Conservation (phyloP, 2,888 invertebrate species). For the Nemotelus pantherinus region DNA sequence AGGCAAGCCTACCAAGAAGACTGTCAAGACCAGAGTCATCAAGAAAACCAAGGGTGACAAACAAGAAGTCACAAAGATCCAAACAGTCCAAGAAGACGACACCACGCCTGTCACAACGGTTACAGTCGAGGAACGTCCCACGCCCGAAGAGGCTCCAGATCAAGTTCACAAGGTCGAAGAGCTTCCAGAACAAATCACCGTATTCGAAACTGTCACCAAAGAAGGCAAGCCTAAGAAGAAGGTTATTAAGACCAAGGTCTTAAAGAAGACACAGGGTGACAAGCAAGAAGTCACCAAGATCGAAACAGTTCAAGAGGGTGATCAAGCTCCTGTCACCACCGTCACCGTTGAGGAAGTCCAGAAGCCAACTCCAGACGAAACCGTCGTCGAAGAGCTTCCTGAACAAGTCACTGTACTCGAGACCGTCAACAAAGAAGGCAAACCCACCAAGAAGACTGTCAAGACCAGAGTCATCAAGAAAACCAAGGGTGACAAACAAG, state of each 20-base stretch:
- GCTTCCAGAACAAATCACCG: slow-evolving; percentile 55
- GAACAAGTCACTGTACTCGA: slow-evolving; percentile 53
- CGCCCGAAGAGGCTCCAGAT: slow-evolving; percentile 53
- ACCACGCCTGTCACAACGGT: slow-evolving; percentile 61
- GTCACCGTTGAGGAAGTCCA: slow-evolving; percentile 59
- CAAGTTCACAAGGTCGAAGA: slow-evolving; percentile 43
- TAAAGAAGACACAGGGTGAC: slow-evolving; percentile 60
- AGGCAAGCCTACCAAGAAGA: slow-evolving; percentile 56
- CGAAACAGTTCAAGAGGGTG: slow-evolving; percentile 49
- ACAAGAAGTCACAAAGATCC: slow-evolving; percentile 61
- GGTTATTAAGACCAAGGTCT: slow-evolving; percentile 55
- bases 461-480: slow-evolving; percentile 60
- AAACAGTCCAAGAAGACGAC: slow-evolving; percentile 62
- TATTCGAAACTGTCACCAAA: slow-evolving; percentile 58
- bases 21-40: slow-evolving; percentile 58
- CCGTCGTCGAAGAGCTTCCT: slow-evolving; percentile 56
- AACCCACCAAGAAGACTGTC: slow-evolving; percentile 56
- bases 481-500: slow-evolving; percentile 59
- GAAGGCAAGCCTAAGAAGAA: slow-evolving; percentile 54
- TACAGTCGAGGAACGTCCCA: slow-evolving; percentile 58
- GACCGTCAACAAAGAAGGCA: slow-evolving; percentile 52
- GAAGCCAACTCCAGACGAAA: slow-evolving; percentile 51
- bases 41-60: slow-evolving; percentile 56
- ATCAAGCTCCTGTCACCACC: slow-evolving; percentile 55
- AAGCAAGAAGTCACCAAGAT: slow-evolving; percentile 54